Conservation (phyloP, 2,113 vertebrate species). For the Rhinolophus ferrumequinum region DNA sequence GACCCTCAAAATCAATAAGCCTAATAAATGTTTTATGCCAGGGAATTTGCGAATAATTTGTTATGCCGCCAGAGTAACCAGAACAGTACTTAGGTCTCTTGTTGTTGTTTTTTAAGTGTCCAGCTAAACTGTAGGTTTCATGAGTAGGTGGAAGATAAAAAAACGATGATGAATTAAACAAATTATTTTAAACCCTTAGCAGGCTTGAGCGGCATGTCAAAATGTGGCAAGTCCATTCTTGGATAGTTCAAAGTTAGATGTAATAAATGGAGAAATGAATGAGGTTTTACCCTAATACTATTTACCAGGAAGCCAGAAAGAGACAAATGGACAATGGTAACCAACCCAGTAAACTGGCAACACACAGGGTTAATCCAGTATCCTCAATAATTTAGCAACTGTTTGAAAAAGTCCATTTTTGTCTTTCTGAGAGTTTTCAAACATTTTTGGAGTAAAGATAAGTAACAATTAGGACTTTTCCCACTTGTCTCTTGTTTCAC, state of each 20-base stretch:
- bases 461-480: neutral
- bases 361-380: neutral
- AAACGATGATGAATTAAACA: slow-evolving; percentile 51
- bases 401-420: neutral
- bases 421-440: neutral
- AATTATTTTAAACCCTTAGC: slow-evolving; percentile 24
- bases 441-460: neutral
- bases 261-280: neutral
- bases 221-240: neutral
- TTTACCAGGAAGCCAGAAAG: neutral
- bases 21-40: slow-evolving; percentile 54
- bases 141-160: neutral
- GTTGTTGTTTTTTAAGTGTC: slow-evolving; percentile 52
- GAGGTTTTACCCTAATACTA: neutral
- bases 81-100: slow-evolving; percentile 54
- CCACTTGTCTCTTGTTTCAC: neutral
- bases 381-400: neutral
- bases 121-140: slow-evolving; percentile 41
- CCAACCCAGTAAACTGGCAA: neutral
- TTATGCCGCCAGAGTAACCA: slow-evolving; percentile 40
- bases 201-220: neutral
- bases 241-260: slow-evolving; percentile 22
- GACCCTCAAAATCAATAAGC: slow-evolving; percentile 44
- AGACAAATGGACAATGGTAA: neutral
- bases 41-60: slow-evolving; percentile 27